Base-by-base conservation (phyloP, 2,113 vertebrate species). In the Colius striatus region DNA sequence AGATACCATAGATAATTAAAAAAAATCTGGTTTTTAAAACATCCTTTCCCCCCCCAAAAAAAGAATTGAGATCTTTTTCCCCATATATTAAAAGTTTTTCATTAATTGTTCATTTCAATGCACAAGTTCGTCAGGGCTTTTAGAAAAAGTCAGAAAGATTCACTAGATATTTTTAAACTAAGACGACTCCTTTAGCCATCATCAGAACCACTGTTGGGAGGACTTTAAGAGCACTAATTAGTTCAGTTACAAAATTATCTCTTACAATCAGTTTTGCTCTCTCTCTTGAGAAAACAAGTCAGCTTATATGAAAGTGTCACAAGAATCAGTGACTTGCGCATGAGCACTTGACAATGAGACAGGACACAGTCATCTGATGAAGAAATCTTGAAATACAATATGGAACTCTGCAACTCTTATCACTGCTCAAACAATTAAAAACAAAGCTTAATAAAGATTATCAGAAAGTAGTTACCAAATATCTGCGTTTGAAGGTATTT, bases 91-190 rank as follows among this genome's bases (percentile, higher is more conserved):
- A 6, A 88, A 47, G 29, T 30, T 79, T 68, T 41, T 63, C 43
- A 84, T 67, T 58, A 84, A 78, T 74, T 9, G n/a, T 43, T 74
- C 70, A 63, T 15, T 54, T 77, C 6, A 74, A 51, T 1, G 6
- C 17, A 67, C 36, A 53, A 27, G 9, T 67, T 25, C 66, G 27
- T 62, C 36, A 17, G 13, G 18, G 23, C 32, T 85, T 92, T 74
- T 21, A 41, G 4, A 58, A 55, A 26, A n/a, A 72, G 41, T 14
- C 22, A 38, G 63, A 61, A 63, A 85, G 30, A 25, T 83, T 76
- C 45, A 82, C n/a, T 36, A 67, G 86, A 1, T 93, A 91, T 89
- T 95, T 89, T 94, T 67, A 78, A 94, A 65, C 48, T 89, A 84
- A 5, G 4, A 51, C 5, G 4, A 51, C 5, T 65, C 8, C 29